These are phyloP conservation scores for Clunio marinus DNA, from an alignment of 2,888 invertebrate genomes.

Conservation along the genomic window DNA sequence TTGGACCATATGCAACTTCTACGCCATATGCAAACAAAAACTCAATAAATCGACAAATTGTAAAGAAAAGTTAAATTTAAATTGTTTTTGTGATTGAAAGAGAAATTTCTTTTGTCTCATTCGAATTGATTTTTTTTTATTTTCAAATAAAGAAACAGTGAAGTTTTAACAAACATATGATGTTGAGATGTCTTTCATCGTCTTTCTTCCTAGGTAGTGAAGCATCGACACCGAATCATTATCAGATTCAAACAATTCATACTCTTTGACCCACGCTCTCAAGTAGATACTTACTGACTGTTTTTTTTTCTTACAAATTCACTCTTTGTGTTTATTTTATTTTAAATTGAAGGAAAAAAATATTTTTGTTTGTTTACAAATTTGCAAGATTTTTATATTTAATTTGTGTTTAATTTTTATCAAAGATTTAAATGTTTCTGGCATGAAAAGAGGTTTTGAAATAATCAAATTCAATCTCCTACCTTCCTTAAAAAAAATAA, in stretches of 20 bases:
- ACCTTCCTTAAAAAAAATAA: background rate
- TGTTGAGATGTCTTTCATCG: background rate
- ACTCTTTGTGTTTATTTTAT: too few species aligned
- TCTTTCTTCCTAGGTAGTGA: too few species aligned
- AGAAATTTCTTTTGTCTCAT: constrained; percentile 19
- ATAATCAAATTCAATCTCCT: too few species aligned
- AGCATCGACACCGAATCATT: background rate
- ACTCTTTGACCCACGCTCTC: constrained; percentile 9
- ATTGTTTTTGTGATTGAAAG: constrained; percentile 7
- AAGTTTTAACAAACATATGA: background rate
- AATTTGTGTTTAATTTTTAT: too few species aligned
- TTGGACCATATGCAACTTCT: background rate
- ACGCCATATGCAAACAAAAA: constrained; percentile 7
- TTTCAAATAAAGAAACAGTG: background rate
- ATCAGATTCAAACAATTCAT: constrained; percentile 3
- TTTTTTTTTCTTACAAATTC: too few species aligned
- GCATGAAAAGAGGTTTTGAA: too few species aligned
- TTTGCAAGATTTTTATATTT: too few species aligned
- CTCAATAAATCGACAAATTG: constrained; percentile 25
- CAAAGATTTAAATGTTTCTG: too few species aligned
- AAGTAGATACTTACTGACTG: too few species aligned
- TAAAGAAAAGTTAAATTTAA: background rate
- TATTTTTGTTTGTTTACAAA: too few species aligned
- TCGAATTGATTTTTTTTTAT: background rate
- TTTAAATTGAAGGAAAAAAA: too few species aligned